Evolutionary conservation across 1,140 invertebrate species (phyloP).

Genomic region (Drosophila neocordata): DNA sequence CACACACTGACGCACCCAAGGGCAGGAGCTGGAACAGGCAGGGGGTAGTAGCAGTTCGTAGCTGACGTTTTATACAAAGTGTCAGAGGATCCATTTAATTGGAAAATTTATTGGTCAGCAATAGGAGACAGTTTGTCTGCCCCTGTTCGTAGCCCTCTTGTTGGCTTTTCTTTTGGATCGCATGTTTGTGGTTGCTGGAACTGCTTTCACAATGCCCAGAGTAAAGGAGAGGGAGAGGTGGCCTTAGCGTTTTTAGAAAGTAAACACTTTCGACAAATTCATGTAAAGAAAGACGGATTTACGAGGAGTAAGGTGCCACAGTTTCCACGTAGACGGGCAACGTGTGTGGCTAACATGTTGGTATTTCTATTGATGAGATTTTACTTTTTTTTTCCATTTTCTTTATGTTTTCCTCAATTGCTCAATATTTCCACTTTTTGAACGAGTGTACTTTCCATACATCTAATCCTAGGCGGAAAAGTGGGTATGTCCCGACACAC

Average conservation of each 20-base stretch:
- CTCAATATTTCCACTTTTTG: slow-evolving; percentile 45
- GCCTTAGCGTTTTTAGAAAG: neutral
- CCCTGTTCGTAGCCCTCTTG: slow-evolving; percentile 48
- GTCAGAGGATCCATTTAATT: slow-evolving; percentile 80
- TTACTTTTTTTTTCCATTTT: slow-evolving; percentile 42
- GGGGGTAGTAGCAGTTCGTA: slow-evolving; percentile 59
- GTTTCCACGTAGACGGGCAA: slow-evolving; percentile 37
- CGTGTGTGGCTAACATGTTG: slow-evolving; percentile 58
- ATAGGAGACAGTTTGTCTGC: slow-evolving; percentile 69
- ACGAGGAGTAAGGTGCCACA: slow-evolving; percentile 41
- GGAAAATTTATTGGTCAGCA: slow-evolving; percentile 73
- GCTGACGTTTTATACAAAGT: slow-evolving; percentile 61
- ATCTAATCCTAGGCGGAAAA: slow-evolving; percentile 67
- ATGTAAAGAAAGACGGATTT: slow-evolving; percentile 55
- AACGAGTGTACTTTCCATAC: slow-evolving; percentile 55
- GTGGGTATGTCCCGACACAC: slow-evolving; percentile 80
- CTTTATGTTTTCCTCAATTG: slow-evolving; percentile 54
- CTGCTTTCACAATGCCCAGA: slow-evolving; percentile 53
- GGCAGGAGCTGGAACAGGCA: slow-evolving; percentile 30
- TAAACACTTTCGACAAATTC: slow-evolving; percentile 56
- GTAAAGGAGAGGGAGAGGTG: neutral
- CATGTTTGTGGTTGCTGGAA: slow-evolving; percentile 72
- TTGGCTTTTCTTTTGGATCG: slow-evolving; percentile 58
- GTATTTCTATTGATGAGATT: slow-evolving; percentile 50
- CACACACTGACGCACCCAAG: slow-evolving; percentile 16